These are phyloP conservation scores for Setipinna tenuifilis DNA, from an alignment of 2,797 vertebrate genomes.

Conservation along the genomic window DNA sequence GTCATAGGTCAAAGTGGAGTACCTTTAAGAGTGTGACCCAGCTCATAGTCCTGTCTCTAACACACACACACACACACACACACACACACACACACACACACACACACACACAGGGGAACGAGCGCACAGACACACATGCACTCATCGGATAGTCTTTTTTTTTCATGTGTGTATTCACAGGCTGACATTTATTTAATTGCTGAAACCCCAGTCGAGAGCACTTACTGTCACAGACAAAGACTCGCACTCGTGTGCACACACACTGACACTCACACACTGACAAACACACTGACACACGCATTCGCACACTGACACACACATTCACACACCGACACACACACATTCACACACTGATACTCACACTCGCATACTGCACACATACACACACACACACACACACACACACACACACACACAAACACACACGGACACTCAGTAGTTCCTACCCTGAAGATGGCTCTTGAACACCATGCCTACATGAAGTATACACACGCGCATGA, in stretches of 20 bases:
- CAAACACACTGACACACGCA: constrained; percentile 37
- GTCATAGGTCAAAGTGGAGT: constrained; percentile 52
- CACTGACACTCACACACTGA: background rate
- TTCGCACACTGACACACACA: constrained; percentile 32
- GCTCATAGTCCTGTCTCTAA: background rate
- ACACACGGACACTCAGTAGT: background rate
- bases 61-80: constrained; percentile 10
- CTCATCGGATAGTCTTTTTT: background rate
- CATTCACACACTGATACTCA: background rate
- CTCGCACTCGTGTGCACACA: background rate
- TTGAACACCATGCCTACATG: background rate
- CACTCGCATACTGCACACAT: constrained; percentile 35
- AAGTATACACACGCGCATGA: background rate
- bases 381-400: constrained; percentile 33
- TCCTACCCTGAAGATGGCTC: background rate
- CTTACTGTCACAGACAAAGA: constrained; percentile 23
- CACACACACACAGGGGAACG: constrained; percentile 4
- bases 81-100: background rate
- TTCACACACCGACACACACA: background rate
- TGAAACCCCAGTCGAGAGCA: constrained; percentile 32
- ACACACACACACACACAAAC: constrained; percentile 3
- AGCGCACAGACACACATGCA: background rate
- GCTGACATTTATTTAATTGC: constrained; percentile 45
- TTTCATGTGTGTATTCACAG: constrained; percentile 20
- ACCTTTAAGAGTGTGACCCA: constrained; percentile 48